phyloP scores from a whole-genome alignment of 1,140 invertebrate species.

The Ips nitidus region DNA sequence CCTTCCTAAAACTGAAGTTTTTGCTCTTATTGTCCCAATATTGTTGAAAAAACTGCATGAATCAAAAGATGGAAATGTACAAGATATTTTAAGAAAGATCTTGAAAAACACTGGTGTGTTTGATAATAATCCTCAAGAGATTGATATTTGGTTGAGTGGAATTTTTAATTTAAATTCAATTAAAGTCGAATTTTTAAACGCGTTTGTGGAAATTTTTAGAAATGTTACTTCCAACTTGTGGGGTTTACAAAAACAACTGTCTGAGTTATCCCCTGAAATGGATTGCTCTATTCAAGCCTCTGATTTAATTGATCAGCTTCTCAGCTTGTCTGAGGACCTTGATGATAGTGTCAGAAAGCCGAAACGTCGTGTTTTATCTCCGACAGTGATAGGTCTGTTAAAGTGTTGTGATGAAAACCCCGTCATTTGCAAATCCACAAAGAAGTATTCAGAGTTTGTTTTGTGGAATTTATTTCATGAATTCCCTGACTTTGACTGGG shows the following conservation, averaged over 20 bases:
- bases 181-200: slow-evolving; percentile 51
- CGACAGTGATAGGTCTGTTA: slow-evolving; percentile 39
- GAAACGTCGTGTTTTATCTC: slow-evolving; percentile 38
- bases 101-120: slow-evolving; percentile 65
- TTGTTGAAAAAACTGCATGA: slow-evolving; percentile 60
- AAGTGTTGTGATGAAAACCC: slow-evolving; percentile 31
- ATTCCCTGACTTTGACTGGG: too few species aligned
- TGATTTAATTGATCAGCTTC: slow-evolving; percentile 26
- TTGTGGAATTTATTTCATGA: slow-evolving; percentile 45
- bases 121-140: slow-evolving; percentile 62
- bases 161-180: slow-evolving; percentile 47
- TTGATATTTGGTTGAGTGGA: slow-evolving; percentile 67
- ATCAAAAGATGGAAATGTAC: slow-evolving; percentile 53
- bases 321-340: slow-evolving; percentile 21
- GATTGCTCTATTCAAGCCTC: slow-evolving; percentile 1
- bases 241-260: slow-evolving; percentile 35
- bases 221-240: slow-evolving; percentile 23
- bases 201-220: slow-evolving; percentile 47
- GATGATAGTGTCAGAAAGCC: slow-evolving; percentile 4
- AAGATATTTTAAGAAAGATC: slow-evolving; percentile 55
- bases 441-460: slow-evolving; percentile 42
- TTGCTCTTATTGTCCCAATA: slow-evolving; percentile 59
- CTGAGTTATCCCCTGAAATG: slow-evolving; percentile 8
- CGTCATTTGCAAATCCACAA: slow-evolving; percentile 31
- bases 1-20: slow-evolving; percentile 59